Conservation (phyloP, 2,888 invertebrate species). For the Ceraclea dissimilis region DNA sequence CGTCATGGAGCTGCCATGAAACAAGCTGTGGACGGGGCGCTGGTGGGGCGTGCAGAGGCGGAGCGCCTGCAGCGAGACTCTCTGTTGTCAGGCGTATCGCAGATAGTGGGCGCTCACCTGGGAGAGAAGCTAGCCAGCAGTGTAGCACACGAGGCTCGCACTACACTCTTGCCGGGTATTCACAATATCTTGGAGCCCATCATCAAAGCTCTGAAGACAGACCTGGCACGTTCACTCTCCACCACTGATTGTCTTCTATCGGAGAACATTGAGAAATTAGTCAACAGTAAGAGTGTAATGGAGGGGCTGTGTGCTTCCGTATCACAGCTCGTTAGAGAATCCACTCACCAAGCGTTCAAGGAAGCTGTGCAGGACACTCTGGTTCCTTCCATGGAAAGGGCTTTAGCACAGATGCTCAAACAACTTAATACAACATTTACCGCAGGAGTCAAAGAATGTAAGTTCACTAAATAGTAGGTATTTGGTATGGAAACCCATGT, state of each 20-base stretch:
- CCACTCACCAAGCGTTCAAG: conserved; percentile 69
- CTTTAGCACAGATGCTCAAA: conserved; percentile 77
- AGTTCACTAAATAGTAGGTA: background rate
- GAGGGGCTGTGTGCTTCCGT: conserved; percentile 67
- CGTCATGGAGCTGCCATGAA: conserved; percentile 36
- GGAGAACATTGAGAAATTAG: conserved; percentile 72
- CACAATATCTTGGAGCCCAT: conserved; percentile 64
- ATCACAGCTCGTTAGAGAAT: conserved; percentile 61
- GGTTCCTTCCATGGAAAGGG: conserved; percentile 80
- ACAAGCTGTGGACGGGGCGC: conserved; percentile 33
- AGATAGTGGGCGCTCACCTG: conserved; percentile 44
- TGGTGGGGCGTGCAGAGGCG: conserved; percentile 32
- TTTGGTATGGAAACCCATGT: no score
- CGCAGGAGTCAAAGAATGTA: conserved; percentile 85
- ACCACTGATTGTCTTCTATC: conserved; percentile 67
- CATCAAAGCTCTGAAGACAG: conserved; percentile 64
- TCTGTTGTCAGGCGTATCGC: conserved; percentile 46
- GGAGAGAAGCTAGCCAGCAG: conserved; percentile 47
- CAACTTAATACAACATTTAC: conserved; percentile 86
- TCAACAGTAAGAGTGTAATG: conserved; percentile 67
- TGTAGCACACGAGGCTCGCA: conserved; percentile 40
- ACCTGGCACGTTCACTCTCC: conserved; percentile 63
- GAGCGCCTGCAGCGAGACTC: conserved; percentile 46
- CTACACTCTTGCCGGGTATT: conserved; percentile 49
- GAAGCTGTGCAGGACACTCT: conserved; percentile 69